Base-by-base conservation (phyloP, 2,797 vertebrate genomes). In the Anabas testudineus region DNA sequence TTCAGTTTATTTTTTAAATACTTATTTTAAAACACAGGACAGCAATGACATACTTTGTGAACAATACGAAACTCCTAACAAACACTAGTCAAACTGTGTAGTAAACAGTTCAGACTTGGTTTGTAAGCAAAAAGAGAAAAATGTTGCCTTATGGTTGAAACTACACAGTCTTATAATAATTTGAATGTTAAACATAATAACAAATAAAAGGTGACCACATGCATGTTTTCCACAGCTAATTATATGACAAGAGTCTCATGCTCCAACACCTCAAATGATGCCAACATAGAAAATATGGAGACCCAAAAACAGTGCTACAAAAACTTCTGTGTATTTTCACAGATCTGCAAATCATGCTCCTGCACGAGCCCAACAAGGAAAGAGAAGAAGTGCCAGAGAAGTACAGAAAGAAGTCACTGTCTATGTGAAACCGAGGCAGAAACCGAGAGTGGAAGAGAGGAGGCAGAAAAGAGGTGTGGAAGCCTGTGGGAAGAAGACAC, bases 401-500 rank as follows among this genome's bases (percentile, higher is more conserved):
- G 48, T 16, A 37, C 3, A 4, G 36, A 59, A 64, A 26, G 46
- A 58, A 68, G 2, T 9, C n/a, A 67, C 21, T 54, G 26, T 57
- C 18, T 19, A 66, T 47, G 42, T 43, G 2, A 53, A 32, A n/a
- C n/a, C 24, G 53, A 55, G 53, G 47, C 10, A 58, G 56, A 75
- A 71, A 77, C 3, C 51, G 59, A 51, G 59, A 79, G 59, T 67
- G 62, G 30, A 67, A 36, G 53, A 74, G 57, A 65, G 53, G 58
- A 74, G 67, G 80, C 54, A 51, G 71, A 45, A 74, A 30, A 77
- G 72, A 72, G 34, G 48, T 84, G 76, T 56, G 53, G 64, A 84
- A 41, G 79, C 58, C 63, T 73, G 80, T 85, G 67, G 86, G 87
- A 82, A 80, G 78, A 69, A 54, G 72, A 82, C 83, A 80, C 26